Base-by-base conservation (phyloP, 2,888 invertebrate species). In the Campopleginae sp. region DNA sequence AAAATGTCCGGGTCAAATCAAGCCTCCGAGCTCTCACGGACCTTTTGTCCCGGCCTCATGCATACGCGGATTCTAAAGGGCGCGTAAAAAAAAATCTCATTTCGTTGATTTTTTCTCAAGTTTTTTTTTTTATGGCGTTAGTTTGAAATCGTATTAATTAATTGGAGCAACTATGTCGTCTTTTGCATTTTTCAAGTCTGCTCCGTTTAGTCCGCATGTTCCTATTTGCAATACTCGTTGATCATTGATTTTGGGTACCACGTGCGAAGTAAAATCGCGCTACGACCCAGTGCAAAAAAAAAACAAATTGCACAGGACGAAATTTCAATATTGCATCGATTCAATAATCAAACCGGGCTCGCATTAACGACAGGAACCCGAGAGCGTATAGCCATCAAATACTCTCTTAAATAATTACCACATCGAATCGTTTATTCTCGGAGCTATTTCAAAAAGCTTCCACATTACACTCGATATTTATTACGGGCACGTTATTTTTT, bases 1-100 rank as follows among this genome's bases (percentile, higher is more conserved):
- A 75, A 74, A 83, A 83, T 63, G 68, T 74, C 38, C 48, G 33
- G 51, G 63, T 77, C 44, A 76, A 74, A 68, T 71, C 61, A 68
- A 72, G 63, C 66, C 42, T 48, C 23, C 6, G 61, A 48, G 33
- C 78, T 17, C 61, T 33, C 63, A 61, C 61, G n/a, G 58, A 23
- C 42, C 17, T 27, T 31, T 72, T 63, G 14, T 42, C 58, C 8
- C 14, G 27, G n/a, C 65, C 44, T n/a, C 12, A n/a, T 48, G 51
- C 2, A n/a, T 6, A 23, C 27, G 54, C 5, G 19, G 14, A 58
- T 63, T 63, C 33, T 5, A 8, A 17, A n/a, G 14, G 51, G 33
- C 17, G 48, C 10, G 51, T n/a, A 42, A 12, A 71, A 71, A 71
- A 71, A 51, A 10, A 17, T 31, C n/a, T 19, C n/a, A 17, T 71